These are phyloP conservation scores for Toxotes lorentzi DNA, from an alignment of 2,797 vertebrate species.

Conservation along the genomic window DNA sequence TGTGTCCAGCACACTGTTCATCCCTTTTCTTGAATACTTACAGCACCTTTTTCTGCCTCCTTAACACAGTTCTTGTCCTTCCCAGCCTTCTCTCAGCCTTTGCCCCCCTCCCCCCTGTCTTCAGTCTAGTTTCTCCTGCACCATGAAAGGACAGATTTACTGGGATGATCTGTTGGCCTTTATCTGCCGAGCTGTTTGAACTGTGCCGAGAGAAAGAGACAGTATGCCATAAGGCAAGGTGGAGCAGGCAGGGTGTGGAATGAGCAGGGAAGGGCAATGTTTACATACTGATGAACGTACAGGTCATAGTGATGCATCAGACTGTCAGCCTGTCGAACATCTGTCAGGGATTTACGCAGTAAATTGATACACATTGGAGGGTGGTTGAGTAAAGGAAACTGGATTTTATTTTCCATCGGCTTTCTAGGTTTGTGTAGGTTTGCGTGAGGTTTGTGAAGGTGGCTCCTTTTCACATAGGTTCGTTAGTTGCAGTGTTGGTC, in stretches of 20 bases:
- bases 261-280: conserved; percentile 57
- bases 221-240: conserved; percentile 39
- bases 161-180: conserved; percentile 34
- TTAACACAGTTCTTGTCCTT: neutral
- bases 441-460: neutral
- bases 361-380: neutral
- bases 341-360: conserved; percentile 24
- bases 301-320: conserved; percentile 27
- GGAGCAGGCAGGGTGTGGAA: conserved; percentile 23
- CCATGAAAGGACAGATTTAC: conserved; percentile 43
- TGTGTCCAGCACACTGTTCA: neutral
- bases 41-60: neutral
- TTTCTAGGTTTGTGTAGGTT: neutral
- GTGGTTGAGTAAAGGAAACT: conserved; percentile 1
- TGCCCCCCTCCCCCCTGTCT: neutral
- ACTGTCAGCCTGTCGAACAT: conserved; percentile 11
- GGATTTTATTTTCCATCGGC: neutral
- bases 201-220: conserved; percentile 36
- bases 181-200: conserved; percentile 45
- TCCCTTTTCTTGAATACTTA: neutral
- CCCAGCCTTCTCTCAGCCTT: neutral
- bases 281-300: conserved; percentile 52
- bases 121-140: neutral
- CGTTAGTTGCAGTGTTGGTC: neutral
- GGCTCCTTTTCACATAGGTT: neutral